These are phyloP conservation scores for Octomys mimax DNA, from an alignment of 2,797 vertebrate species.

Conservation along the genomic window DNA sequence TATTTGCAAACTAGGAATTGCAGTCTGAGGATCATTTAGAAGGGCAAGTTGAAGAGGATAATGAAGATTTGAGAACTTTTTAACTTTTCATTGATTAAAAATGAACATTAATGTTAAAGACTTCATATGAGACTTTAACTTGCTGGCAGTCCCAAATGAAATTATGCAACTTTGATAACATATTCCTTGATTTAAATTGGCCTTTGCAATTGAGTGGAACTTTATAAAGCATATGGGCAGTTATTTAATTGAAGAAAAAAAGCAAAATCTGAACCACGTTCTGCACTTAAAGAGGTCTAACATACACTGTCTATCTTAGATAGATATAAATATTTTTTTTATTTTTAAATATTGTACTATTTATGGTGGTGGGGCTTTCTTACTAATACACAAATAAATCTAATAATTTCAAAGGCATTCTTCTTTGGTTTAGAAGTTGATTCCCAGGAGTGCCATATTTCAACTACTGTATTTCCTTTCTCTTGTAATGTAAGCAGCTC, in stretches of 20 bases:
- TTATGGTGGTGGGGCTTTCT: slow-evolving; percentile 91
- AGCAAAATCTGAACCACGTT: slow-evolving; percentile 85
- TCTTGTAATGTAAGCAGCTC: slow-evolving; percentile 86
- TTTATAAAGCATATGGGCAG: slow-evolving; percentile 76
- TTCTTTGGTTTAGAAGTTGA: slow-evolving; percentile 86
- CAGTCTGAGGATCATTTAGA: slow-evolving; percentile 84
- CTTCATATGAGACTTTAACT: slow-evolving; percentile 87
- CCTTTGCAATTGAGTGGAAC: slow-evolving; percentile 86
- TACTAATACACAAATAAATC: slow-evolving; percentile 88
- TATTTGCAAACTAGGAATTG: slow-evolving; percentile 87
- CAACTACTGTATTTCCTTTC: slow-evolving; percentile 90
- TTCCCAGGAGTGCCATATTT: slow-evolving; percentile 87
- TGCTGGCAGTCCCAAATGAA: slow-evolving; percentile 87
- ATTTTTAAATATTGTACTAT: slow-evolving; percentile 90
- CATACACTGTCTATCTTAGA: slow-evolving; percentile 86
- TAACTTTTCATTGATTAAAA: slow-evolving; percentile 85
- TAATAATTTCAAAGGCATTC: slow-evolving; percentile 89
- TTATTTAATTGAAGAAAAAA: slow-evolving; percentile 82
- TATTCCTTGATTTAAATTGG: slow-evolving; percentile 87
- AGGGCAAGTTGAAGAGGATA: slow-evolving; percentile 86
- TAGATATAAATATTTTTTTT: slow-evolving; percentile 89
- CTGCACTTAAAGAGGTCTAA: slow-evolving; percentile 88
- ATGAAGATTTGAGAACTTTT: slow-evolving; percentile 85
- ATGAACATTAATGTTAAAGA: slow-evolving; percentile 87
- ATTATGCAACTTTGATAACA: slow-evolving; percentile 91